Percentiles rank a stretch among this genome's conserved stretches.
These are phyloP conservation scores for Drosophila erecta DNA, from an alignment of 1,140 invertebrate species.

Conservation along the genomic window DNA sequence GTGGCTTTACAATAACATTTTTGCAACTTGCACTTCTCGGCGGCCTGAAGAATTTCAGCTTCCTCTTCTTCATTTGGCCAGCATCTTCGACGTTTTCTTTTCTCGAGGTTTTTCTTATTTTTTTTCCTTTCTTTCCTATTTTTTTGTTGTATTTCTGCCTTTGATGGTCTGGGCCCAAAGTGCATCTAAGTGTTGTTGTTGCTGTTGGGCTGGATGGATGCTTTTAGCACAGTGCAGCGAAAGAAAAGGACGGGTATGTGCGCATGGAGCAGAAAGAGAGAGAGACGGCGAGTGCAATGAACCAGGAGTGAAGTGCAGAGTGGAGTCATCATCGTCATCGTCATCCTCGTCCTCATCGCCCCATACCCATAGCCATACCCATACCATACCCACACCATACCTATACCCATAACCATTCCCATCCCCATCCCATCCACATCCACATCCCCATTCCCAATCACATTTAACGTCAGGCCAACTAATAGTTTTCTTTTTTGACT, in stretches of 20 bases:
- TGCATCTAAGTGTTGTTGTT: slow-evolving; percentile 41
- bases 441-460: slow-evolving; percentile 47
- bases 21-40: slow-evolving; percentile 35
- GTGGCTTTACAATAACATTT: slow-evolving; percentile 31
- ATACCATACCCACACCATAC: not conserved
- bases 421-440: slow-evolving; percentile 1
- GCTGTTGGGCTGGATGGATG: slow-evolving; percentile 34
- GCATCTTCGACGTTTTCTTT: slow-evolving; percentile 43
- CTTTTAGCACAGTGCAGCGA: slow-evolving; percentile 45
- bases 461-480: slow-evolving; percentile 53
- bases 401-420: slow-evolving; percentile 1
- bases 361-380: slow-evolving; percentile 23
- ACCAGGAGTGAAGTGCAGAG: slow-evolving; percentile 34
- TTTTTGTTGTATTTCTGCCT: slow-evolving; percentile 33
- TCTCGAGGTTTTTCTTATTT: slow-evolving; percentile 22
- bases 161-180: slow-evolving; percentile 54
- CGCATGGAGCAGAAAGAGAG: not conserved
- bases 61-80: slow-evolving; percentile 32
- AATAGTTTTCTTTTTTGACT: slow-evolving; percentile 68
- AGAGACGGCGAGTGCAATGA: slow-evolving; percentile 43
- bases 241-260: slow-evolving; percentile 11
- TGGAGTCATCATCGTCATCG: slow-evolving; percentile 43
- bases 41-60: slow-evolving; percentile 35
- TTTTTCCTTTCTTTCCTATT: slow-evolving; percentile 6
- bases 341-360: slow-evolving; percentile 35